Percentiles rank a stretch among this genome's conserved stretches.
phyloP scores from a whole-genome alignment of 2,888 invertebrate species.

The Dicyrtoma fusca region DNA sequence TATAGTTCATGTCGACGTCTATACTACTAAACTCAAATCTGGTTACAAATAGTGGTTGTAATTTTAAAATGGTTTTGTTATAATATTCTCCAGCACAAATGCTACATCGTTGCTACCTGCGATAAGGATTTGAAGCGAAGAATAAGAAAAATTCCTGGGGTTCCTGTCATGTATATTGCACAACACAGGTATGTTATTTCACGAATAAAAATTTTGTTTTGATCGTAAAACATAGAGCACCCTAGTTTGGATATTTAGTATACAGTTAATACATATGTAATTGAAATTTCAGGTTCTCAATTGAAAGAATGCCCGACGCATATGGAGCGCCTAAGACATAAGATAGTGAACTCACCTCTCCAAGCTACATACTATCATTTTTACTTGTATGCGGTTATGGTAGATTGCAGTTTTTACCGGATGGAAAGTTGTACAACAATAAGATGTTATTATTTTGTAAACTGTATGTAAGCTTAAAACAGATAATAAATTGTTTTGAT shows the following conservation, averaged over 20 bases:
- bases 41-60: background rate
- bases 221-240: background rate
- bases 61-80: slow-evolving; percentile 20
- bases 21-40: too few species aligned
- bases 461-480: too few species aligned
- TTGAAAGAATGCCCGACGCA: slow-evolving; percentile 99
- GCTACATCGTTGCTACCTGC: slow-evolving; percentile 99
- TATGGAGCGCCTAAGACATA: slow-evolving; percentile 83
- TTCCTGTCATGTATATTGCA: slow-evolving; percentile 97
- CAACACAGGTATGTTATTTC: slow-evolving; percentile 70
- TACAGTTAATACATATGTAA: background rate
- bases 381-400: too few species aligned
- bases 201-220: background rate
- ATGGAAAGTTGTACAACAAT: too few species aligned
- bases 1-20: too few species aligned
- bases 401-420: too few species aligned
- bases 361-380: too few species aligned
- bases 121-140: slow-evolving; percentile 95
- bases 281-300: slow-evolving; percentile 70
- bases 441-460: too few species aligned
- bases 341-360: slow-evolving; percentile 26
- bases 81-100: slow-evolving; percentile 89
- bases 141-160: slow-evolving; percentile 96
- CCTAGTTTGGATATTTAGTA: background rate
- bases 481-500: too few species aligned